Evolutionary conservation across 2,888 invertebrate genomes (phyloP).

Genomic region (Perdita meconis): DNA sequence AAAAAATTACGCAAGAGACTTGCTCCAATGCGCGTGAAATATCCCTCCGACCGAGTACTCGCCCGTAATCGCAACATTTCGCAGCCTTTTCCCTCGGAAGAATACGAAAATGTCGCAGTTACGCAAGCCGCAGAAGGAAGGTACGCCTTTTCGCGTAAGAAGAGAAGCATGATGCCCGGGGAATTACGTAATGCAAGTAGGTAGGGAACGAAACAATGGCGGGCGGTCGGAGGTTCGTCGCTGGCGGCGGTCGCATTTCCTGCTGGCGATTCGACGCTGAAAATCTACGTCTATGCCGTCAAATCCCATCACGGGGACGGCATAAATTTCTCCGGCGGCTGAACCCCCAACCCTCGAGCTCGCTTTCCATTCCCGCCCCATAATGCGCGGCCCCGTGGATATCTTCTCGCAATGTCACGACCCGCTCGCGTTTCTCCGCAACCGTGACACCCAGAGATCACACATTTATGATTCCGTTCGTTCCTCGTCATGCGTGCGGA

Average conservation of each 20-base stretch:
- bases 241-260: slow-evolving; percentile 19
- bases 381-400: slow-evolving; percentile 44
- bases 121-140: background rate
- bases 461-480: slow-evolving; percentile 67
- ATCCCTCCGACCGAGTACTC: background rate
- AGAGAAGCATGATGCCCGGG: background rate
- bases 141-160: slow-evolving; percentile 2
- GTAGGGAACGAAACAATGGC: slow-evolving; percentile 38
- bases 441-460: slow-evolving; percentile 54
- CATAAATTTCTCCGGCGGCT: slow-evolving; percentile 61
- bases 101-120: background rate
- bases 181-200: slow-evolving; percentile 10
- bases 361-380: slow-evolving; percentile 45
- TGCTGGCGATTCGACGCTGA: slow-evolving; percentile 48
- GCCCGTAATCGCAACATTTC: background rate
- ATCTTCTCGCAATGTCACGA: slow-evolving; percentile 60
- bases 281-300: slow-evolving; percentile 64
- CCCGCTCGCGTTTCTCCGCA: slow-evolving; percentile 45
- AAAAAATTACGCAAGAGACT: background rate
- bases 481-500: slow-evolving; percentile 62
- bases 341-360: slow-evolving; percentile 33
- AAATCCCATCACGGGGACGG: slow-evolving; percentile 66
- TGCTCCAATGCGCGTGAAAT: background rate
- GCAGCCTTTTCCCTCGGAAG: background rate
- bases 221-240: background rate